Conservation (phyloP, 2,797 vertebrate genomes). For the Acanthiza pusilla region DNA sequence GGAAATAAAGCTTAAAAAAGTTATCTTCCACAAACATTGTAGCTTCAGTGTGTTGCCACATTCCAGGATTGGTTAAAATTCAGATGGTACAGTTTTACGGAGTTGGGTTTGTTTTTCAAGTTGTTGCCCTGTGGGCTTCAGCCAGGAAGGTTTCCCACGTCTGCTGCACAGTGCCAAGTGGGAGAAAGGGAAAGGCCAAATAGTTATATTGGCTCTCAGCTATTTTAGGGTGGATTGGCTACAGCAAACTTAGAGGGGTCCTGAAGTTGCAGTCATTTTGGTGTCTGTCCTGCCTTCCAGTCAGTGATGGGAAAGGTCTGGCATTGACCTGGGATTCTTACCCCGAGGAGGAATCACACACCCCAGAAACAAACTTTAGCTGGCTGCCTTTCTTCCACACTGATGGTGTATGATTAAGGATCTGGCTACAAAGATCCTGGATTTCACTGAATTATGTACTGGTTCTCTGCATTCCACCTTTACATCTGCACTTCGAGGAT, state of each 20-base stretch:
- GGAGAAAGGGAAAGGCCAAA: not conserved
- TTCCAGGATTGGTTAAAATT: not conserved
- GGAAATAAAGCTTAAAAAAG: not conserved
- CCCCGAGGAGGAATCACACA: not conserved
- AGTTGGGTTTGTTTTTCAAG: not conserved
- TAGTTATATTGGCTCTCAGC: not conserved
- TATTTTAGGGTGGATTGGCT: not conserved
- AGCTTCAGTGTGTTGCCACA: not conserved
- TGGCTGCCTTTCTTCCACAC: not conserved
- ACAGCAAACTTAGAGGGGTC: not conserved
- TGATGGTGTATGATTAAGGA: not conserved
- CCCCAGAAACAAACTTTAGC: not conserved
- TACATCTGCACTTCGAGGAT: not conserved
- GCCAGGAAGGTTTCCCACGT: not conserved
- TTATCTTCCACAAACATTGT: not conserved
- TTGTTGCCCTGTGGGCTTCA: not conserved
- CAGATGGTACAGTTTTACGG: not conserved
- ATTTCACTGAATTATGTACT: not conserved
- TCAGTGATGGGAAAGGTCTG: accelerated
- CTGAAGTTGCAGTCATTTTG: not conserved
- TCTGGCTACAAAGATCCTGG: not conserved
- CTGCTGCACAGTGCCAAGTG: not conserved
- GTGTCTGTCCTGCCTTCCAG: not conserved
- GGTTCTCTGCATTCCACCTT: not conserved
- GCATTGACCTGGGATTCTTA: not conserved